Evolutionary conservation across 2,797 vertebrate genomes (phyloP).

Genomic region (Acrossocheilus wenchowensis): DNA sequence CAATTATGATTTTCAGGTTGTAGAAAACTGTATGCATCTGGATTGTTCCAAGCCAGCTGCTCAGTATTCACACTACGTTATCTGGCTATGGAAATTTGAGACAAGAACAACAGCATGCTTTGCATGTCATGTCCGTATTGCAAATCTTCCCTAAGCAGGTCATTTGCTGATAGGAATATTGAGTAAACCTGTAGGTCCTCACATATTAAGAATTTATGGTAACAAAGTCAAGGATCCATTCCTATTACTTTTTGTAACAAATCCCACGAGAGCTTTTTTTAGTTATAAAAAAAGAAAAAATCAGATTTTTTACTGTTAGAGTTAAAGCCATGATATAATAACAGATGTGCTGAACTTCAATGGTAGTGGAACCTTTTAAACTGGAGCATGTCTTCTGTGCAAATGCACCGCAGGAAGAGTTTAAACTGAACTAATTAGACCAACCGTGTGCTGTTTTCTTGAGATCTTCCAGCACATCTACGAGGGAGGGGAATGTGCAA

Average conservation of each 20-base stretch:
- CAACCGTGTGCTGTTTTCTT: constrained; percentile 3
- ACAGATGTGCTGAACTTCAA: not conserved
- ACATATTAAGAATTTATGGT: not conserved
- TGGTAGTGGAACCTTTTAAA: constrained; percentile 8
- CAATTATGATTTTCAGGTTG: not conserved
- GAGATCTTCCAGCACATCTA: not conserved
- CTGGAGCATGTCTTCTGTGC: constrained; percentile 19
- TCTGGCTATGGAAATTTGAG: not conserved
- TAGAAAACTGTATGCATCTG: not conserved
- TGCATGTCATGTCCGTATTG: not conserved
- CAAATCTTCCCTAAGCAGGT: not conserved
- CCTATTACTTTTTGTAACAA: not conserved
- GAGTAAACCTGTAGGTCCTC: not conserved
- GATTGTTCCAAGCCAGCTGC: not conserved
- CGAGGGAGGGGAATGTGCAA: not conserved
- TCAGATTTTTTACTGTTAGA: not conserved
- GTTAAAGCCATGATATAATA: not conserved
- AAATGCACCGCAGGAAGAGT: constrained; percentile 16
- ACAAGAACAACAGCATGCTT: constrained; percentile 7
- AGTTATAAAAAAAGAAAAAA: not conserved
- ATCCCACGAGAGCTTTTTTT: not conserved
- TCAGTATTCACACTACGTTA: not conserved
- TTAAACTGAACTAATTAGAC: constrained; percentile 32
- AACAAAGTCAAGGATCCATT: not conserved
- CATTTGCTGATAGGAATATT: not conserved